Evolutionary conservation across 2,888 invertebrate genomes (phyloP), one percentile per base, ranked within the genome.

Genomic region (Nephrotoma appendiculata): DNA sequence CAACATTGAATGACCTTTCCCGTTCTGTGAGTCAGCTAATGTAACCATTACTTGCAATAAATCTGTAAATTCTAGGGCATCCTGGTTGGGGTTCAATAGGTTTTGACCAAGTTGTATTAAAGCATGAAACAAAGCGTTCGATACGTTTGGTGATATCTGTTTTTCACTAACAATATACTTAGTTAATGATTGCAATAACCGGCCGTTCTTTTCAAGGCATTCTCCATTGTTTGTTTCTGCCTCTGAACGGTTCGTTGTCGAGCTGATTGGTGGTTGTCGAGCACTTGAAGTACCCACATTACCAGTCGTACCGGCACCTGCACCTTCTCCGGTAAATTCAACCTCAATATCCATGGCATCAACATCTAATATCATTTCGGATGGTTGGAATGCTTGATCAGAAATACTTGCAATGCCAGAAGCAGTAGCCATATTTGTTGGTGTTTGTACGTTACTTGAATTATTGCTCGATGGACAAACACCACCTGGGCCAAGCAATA

Each of bases 1-100:
- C 19, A 98, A 92, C 42, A 94, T 93, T 2, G 94, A 92, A 90
- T 98, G 98, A 0, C 98, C 97, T 85, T 93, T 92, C 42, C 97
- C 97, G 5, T 94, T 93, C 31, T 97, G 96, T 31, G 97, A 96
- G 91, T 97, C 97, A 0, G 98, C 98, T 88, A 98, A 90, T 86
- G 95, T 95, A 1, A 95, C 94, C 96, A 96, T 96, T 5, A 96
- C 95, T 87, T 94, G 92, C 93, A 96, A 94, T 6, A 97, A 92
- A 89, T 96, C 96, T 0, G 95, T 93, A 90, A 96, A 96, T n/a
- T 95, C 95, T n/a, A 93, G 93, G 0, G 94, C 94, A 89, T 95
- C 95, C 85, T 94, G 92, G 0, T 93, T 90, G 0, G 94, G 93
- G 1, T 93, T 93, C 19, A 96, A 91, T 87, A 96, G 92, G 44